Evolutionary conservation across 2,797 vertebrate genomes (phyloP).

Genomic region (Onychomys leucogaster): DNA sequence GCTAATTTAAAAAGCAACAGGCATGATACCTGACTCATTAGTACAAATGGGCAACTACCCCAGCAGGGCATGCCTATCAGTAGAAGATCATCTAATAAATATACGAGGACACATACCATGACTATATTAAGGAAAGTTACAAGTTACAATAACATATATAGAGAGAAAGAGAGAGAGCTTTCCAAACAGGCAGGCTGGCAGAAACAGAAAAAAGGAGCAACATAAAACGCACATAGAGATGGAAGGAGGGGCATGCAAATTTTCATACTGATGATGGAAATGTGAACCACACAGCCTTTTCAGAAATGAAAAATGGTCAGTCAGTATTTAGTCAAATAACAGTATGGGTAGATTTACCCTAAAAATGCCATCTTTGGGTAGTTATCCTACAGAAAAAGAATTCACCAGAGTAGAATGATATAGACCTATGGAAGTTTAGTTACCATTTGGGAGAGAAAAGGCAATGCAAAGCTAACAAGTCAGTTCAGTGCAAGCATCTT

Average conservation of each 20-base stretch:
- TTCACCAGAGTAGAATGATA: neutral
- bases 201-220: neutral
- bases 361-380: conserved; percentile 12
- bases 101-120: neutral
- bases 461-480: neutral
- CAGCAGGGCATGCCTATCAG: neutral
- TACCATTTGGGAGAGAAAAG: neutral
- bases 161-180: neutral
- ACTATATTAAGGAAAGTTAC: neutral
- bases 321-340: neutral
- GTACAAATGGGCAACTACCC: neutral
- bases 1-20: neutral
- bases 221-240: neutral
- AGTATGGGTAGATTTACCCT: neutral
- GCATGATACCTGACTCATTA: neutral
- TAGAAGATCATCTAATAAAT: neutral
- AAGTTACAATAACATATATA: neutral
- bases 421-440: neutral
- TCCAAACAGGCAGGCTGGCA: neutral
- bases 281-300: neutral
- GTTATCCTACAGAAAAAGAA: neutral
- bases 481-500: neutral
- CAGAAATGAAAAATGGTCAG: neutral
- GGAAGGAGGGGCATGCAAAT: neutral
- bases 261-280: neutral